A percentile compares a stretch with the other conserved stretches of the same genome.
Evolutionary conservation across 2,888 invertebrate genomes (phyloP).

Genomic region (Pogonocherus hispidulus): DNA sequence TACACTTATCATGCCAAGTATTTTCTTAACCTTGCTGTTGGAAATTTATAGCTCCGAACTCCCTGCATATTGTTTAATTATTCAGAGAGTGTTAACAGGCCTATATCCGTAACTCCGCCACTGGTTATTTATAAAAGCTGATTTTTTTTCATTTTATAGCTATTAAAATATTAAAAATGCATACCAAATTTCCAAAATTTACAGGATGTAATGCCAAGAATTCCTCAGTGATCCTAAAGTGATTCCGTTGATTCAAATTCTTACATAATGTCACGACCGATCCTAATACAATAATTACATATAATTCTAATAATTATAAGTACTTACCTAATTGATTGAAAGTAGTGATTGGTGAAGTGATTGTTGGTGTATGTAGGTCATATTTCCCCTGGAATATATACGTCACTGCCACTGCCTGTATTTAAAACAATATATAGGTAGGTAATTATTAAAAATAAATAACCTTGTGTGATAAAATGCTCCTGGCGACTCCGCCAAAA

Average conservation of each 20-base stretch:
- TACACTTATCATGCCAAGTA: background rate
- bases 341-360: too few species aligned
- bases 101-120: background rate
- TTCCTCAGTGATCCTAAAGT: too few species aligned
- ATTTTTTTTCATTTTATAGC: background rate
- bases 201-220: too few species aligned
- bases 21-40: background rate
- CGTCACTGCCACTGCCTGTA: too few species aligned
- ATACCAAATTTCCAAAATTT: background rate
- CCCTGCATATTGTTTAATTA: background rate
- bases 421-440: background rate
- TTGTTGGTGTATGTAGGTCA: background rate
- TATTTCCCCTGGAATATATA: too few species aligned
- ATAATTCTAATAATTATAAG: background rate
- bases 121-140: background rate
- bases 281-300: too few species aligned
- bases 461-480: background rate
- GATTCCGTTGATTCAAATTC: too few species aligned
- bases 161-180: too few species aligned
- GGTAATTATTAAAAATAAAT: background rate
- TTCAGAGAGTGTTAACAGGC: background rate
- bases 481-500: background rate
- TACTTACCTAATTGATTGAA: too few species aligned
- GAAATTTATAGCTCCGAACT: background rate
- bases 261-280: too few species aligned